Evolutionary conservation across 37 sponge, comb jelly and placozoan species (phyloP).

Genomic region (Axinella damicornis): DNA sequence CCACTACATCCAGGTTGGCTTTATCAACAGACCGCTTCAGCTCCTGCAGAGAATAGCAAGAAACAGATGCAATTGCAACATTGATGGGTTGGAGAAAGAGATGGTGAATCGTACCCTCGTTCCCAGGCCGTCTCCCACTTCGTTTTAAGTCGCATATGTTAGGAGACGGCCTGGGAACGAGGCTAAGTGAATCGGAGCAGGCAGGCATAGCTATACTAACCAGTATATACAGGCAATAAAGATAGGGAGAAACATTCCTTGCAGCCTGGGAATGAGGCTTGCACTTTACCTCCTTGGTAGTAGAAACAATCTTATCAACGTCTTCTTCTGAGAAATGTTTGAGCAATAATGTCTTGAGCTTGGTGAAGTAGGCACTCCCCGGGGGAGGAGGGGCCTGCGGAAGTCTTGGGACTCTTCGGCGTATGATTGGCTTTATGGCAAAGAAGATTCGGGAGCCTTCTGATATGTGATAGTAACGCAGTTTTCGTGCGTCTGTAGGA

Average conservation of each 20-base stretch:
- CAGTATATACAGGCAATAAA: too few species aligned
- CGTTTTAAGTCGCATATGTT: too few species aligned
- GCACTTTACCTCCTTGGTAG: constrained; percentile 17
- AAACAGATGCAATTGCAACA: too few species aligned
- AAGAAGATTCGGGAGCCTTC: constrained; percentile 22
- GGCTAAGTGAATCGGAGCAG: too few species aligned
- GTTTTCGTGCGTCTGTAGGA: constrained; percentile 1
- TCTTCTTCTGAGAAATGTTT: constrained; percentile 34
- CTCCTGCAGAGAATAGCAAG: constrained; percentile 11
- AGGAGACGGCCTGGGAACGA: too few species aligned
- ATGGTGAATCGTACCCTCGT: neutral
- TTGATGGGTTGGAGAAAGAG: neutral
- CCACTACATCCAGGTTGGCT: constrained; percentile 38
- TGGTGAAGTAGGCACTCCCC: neutral
- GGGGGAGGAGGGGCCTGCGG: neutral
- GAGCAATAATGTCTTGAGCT: constrained; percentile 10
- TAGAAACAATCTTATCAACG: constrained; percentile 10
- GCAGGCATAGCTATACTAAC: too few species aligned
- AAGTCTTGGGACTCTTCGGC: neutral
- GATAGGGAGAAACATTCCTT: neutral
- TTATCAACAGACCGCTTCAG: constrained; percentile 13
- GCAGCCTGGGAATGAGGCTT: neutral
- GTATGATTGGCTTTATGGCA: constrained; percentile 10
- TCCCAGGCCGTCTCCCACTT: too few species aligned
- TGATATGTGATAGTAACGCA: neutral